These are phyloP conservation scores for Ploceus nigricollis DNA, from an alignment of 2,113 vertebrate species.

Conservation along the genomic window DNA sequence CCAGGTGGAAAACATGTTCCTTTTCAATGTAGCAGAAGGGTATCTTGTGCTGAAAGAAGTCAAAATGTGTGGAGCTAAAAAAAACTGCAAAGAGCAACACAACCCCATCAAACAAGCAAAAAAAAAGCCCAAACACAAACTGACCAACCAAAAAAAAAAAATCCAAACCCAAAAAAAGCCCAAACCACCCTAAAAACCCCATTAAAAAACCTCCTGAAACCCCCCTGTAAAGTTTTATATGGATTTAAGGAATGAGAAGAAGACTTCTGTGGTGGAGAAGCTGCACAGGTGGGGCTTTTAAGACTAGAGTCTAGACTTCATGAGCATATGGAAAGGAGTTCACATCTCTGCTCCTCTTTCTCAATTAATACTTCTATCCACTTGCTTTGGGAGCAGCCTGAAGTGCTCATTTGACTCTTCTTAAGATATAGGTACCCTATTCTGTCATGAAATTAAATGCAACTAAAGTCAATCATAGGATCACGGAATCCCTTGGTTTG, in stretches of 20 bases:
- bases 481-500: not conserved
- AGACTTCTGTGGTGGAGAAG: not conserved
- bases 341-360: not conserved
- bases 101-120: not conserved
- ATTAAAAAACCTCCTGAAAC: accelerated
- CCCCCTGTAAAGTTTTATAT: not conserved
- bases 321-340: not conserved
- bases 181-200: not conserved
- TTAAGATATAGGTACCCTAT: not conserved
- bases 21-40: not conserved
- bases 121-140: not conserved
- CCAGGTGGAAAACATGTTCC: not conserved
- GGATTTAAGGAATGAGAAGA: not conserved
- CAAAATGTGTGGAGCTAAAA: not conserved
- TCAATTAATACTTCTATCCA: not conserved
- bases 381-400: not conserved
- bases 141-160: no score
- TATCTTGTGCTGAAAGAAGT: not conserved
- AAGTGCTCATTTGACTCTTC: not conserved
- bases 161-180: not conserved
- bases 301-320: not conserved
- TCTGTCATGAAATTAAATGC: not conserved
- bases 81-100: not conserved
- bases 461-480: not conserved
- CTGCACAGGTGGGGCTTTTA: not conserved